Base-by-base conservation (phyloP, 2,113 vertebrate species). In the Todiramphus chloris region DNA sequence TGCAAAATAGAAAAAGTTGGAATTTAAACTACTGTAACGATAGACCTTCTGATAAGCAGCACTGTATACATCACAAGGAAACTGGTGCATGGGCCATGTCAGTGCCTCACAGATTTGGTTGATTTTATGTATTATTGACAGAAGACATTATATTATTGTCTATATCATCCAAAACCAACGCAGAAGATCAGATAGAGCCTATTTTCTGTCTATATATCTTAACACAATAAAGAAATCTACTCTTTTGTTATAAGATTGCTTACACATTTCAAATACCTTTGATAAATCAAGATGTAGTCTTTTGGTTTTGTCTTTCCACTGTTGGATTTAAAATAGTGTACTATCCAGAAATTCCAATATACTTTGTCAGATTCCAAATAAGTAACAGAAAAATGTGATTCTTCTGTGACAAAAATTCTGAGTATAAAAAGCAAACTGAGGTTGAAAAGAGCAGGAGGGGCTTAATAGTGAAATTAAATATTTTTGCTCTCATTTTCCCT, bases 231-330 rank as follows among this genome's bases (percentile, higher is more conserved):
- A 82, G 30, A 67, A 51, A 74, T 8, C 4, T 25, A 17, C 15
- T 68, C 6, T 44, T 78, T 17, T 75, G 2, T 43, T 81, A 18
- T 6, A 74, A 60, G 48, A 53, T n/a, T 68, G 7, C 5, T 76
- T 94, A 50, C 33, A 55, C 30, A 46, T 90, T 92, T 89, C n/a
- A 77, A 83, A 41, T 63, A 44, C 41, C 19, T 74, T 74, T 58
- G 44, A 48, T 89, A 90, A 93, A 72, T 5, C 8, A 74, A 68
- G 35, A 46, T 13, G 5, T 73, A 50, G 8, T 69, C 39, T 60
- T 79, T 50, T 58, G 15, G 0, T 43, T 73, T 81, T 90, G 2
- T 41, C 28, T 81, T 86, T 84, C 25, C 16, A 31, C 11, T 43
- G 17, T 24, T 83, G 10, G 13, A 63, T 75, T 95, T 89, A 85